Conservation (phyloP, 2,888 invertebrate species). For the Macrophya alboannulata region DNA sequence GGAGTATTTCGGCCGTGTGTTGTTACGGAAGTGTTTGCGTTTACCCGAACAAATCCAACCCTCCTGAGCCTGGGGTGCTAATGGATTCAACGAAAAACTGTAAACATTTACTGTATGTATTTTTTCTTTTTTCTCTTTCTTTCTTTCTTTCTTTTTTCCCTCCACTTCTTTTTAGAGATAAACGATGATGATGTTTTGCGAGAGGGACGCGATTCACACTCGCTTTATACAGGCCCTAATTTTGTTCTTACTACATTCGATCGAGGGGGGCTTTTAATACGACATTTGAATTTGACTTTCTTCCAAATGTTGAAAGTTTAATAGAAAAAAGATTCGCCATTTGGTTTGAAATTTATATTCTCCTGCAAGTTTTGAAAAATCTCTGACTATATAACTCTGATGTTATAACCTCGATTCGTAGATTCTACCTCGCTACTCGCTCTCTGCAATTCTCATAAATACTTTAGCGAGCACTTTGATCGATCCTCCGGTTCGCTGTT, state of each 20-base stretch:
- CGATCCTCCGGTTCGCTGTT: slow-evolving; percentile 43
- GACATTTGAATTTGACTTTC: background rate
- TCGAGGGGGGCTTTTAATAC: background rate
- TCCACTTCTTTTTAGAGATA: slow-evolving; percentile 3
- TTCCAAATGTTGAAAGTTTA: background rate
- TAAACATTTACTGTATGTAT: slow-evolving; percentile 46
- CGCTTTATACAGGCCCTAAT: background rate
- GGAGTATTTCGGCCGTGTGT: background rate
- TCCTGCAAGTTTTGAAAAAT: background rate
- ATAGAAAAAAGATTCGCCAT: background rate
- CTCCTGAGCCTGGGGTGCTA: slow-evolving; percentile 51
- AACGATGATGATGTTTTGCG: slow-evolving; percentile 33
- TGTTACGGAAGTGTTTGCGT: slow-evolving; percentile 49
- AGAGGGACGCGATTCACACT: background rate
- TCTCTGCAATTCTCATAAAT: slow-evolving; percentile 35
- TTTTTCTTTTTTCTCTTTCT: background rate
- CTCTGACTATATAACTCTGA: slow-evolving; percentile 6
- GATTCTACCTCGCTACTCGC: background rate
- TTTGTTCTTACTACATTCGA: background rate
- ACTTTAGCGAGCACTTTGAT: slow-evolving; percentile 52
- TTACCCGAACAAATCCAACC: slow-evolving; percentile 59
- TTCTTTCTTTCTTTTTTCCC: background rate
- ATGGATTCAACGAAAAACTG: slow-evolving; percentile 54
- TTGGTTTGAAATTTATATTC: background rate
- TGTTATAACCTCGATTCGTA: slow-evolving; percentile 17